Conservation (phyloP, 1,140 invertebrate species). For the Lineus longissimus region DNA sequence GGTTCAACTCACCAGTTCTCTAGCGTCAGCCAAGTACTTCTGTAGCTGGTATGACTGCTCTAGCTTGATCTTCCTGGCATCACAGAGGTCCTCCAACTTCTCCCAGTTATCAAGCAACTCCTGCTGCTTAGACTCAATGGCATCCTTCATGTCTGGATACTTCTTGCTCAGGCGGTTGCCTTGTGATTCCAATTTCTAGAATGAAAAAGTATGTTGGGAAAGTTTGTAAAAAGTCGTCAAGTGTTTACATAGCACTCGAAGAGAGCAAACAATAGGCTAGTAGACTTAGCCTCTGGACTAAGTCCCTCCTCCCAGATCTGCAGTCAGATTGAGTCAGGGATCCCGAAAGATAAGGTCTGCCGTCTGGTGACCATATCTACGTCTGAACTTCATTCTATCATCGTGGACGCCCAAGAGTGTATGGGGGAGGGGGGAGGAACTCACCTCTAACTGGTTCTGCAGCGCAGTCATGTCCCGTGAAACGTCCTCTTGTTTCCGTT, state of each 20-base stretch:
- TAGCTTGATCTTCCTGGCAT: constrained; percentile 64
- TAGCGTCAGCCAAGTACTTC: constrained; percentile 93
- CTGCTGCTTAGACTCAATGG: constrained; percentile 85
- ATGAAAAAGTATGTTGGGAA: not conserved
- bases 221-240: too few species aligned
- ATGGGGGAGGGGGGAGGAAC: too few species aligned
- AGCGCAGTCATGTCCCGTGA: constrained; percentile 94
- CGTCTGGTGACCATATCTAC: too few species aligned
- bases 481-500: constrained; percentile 93
- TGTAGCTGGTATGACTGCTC: constrained; percentile 93
- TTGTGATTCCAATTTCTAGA: constrained; percentile 45
- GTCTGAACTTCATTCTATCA: too few species aligned
- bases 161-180: constrained; percentile 72
- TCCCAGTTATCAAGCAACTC: constrained; percentile 95
- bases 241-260: too few species aligned
- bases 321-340: too few species aligned
- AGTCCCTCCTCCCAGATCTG: too few species aligned
- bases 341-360: too few species aligned
- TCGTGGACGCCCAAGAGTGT: too few species aligned
- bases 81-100: constrained; percentile 66
- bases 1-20: constrained; percentile 68
- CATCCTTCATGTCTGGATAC: constrained; percentile 85
- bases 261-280: too few species aligned
- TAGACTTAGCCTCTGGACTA: too few species aligned
- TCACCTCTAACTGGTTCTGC: constrained; percentile 59